Conservation (phyloP, 2,888 invertebrate genomes). For the Bursaphelenchus okinawaensis region DNA sequence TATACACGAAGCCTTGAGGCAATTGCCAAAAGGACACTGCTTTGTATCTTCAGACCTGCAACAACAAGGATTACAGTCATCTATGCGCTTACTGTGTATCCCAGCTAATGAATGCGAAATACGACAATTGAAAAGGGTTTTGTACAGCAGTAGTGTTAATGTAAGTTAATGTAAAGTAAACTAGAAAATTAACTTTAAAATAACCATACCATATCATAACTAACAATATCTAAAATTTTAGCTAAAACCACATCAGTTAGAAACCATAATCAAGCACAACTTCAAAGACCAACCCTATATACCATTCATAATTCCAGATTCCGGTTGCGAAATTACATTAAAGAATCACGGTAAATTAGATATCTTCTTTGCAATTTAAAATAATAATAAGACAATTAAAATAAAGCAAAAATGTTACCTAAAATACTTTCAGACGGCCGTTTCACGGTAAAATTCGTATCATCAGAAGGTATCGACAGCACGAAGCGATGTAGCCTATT, state of each 20-base stretch:
- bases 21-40: background rate
- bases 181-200: too few species aligned
- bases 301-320: background rate
- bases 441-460: background rate
- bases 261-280: background rate
- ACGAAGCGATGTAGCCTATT: background rate
- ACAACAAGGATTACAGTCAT: background rate
- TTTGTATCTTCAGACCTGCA: background rate
- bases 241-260: background rate
- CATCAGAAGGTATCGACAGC: background rate
- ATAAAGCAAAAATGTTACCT: background rate
- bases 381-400: background rate
- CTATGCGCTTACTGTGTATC: background rate
- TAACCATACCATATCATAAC: too few species aligned
- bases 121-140: background rate
- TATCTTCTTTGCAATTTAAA: background rate
- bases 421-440: background rate
- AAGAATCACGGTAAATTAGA: background rate
- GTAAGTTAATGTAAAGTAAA: too few species aligned
- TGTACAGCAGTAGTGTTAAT: background rate
- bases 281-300: background rate
- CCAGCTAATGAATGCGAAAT: background rate
- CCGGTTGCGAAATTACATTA: background rate
- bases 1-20: background rate
- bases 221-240: background rate